A percentile compares a stretch with the other conserved stretches of the same genome.
Conservation (phyloP, 2,113 vertebrate genomes). For the Myotis brandtii region DNA sequence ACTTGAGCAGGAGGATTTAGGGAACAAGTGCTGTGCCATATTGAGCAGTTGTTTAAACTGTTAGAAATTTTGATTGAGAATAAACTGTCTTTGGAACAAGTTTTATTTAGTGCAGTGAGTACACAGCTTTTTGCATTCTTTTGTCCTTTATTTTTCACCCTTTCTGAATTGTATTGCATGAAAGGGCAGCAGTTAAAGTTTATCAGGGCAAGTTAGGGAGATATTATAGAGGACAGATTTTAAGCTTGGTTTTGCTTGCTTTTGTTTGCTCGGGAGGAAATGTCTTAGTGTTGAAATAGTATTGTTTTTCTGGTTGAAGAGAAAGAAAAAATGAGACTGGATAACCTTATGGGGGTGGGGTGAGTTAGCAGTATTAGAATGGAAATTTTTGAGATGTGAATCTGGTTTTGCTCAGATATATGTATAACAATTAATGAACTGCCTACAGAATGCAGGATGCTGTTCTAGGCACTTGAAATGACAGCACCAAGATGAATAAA, state of each 20-base stretch:
- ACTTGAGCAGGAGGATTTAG: neutral
- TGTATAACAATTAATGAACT: neutral
- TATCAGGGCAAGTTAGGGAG: neutral
- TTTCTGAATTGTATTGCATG: slow-evolving; percentile 19
- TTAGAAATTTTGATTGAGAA: slow-evolving; percentile 34
- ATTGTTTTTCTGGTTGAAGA: slow-evolving; percentile 55
- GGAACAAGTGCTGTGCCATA: neutral
- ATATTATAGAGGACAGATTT: slow-evolving; percentile 5
- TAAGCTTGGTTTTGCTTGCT: slow-evolving; percentile 31
- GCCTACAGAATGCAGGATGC: neutral
- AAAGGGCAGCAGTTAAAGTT: neutral
- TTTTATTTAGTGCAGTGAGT: slow-evolving; percentile 15
- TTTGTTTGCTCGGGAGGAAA: slow-evolving; percentile 36
- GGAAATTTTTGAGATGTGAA: slow-evolving; percentile 25
- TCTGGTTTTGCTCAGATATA: slow-evolving; percentile 41
- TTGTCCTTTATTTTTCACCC: neutral
- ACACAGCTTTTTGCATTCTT: neutral
- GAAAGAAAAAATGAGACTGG: slow-evolving; percentile 21
- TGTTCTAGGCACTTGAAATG: neutral
- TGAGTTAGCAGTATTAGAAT: slow-evolving; percentile 22
- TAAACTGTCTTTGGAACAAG: neutral
- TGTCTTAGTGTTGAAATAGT: slow-evolving; percentile 5
- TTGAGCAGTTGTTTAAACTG: slow-evolving; percentile 12
- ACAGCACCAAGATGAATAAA: neutral
- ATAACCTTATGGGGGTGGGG: slow-evolving; percentile 1